Base-by-base conservation (phyloP, 2,888 invertebrate species). In the Myopa testacea region DNA sequence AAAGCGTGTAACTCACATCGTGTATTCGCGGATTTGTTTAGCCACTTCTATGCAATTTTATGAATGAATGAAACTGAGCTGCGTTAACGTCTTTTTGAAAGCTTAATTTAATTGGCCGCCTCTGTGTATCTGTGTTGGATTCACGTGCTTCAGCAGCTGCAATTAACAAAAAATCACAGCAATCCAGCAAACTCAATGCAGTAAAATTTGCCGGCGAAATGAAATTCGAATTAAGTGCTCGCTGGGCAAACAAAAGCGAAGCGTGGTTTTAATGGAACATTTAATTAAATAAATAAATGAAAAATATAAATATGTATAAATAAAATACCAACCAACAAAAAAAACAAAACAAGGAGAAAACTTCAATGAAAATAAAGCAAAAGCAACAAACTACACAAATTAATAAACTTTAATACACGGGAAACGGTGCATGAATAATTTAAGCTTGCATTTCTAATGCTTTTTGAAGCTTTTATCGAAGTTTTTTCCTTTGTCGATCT, bases 251-350 rank as follows among this genome's bases (percentile, higher is more conserved):
- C 55, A 70, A 55, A 16, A 70, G 52, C 70, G 37, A 52, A 70
- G 55, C 70, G 55, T 55, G 55, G 8, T 55, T 37, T 55, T 55
- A 55, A 55, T 55, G 52, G 16, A 70, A 70, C 52, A 70, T 52
- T 70, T 70, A 70, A 70, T 70, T 50, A 70, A 70, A 52, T 55
- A 70, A 70, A 52, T 55, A 70, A 70, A 55, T 55, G 37, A 52
- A 55, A 14, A 37, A 70, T 45, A 52, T 8, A 70, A 55, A 50
- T 69, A 45, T 50, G 52, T 34, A 70, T 50, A 70, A 52, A 69
- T 26, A 34, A 67, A 2, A 40, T 38, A 38, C 37, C 37, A 4
- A n/a, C 6, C 26, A 37, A 34, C 4, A 26, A 34, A 34, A 63
- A 4, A 3, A n/a, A n/a, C n/a, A n/a, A n/a, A n/a, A 12, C 4